Conservation (phyloP, 2,797 vertebrate genomes). For the Bovichtus diacanthus region DNA sequence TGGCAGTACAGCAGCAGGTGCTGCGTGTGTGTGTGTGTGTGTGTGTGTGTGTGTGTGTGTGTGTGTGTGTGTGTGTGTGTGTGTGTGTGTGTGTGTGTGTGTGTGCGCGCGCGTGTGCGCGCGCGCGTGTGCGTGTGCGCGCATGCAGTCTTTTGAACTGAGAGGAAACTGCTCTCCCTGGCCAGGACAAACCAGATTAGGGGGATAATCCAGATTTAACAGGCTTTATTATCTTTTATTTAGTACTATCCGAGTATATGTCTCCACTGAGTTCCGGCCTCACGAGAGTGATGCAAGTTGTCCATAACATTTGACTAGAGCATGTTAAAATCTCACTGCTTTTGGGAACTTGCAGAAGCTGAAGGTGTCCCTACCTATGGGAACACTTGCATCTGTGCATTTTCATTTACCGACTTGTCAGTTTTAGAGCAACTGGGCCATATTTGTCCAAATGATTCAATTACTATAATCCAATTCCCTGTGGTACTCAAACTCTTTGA, state of each 20-base stretch:
- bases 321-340: neutral
- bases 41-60: no score
- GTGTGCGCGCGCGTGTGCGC: no score
- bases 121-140: conserved; percentile 3
- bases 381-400: neutral
- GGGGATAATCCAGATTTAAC: conserved; percentile 75
- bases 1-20: conserved; percentile 69
- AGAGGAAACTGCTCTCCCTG: conserved; percentile 52
- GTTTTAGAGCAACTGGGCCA: conserved; percentile 10
- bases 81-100: no score
- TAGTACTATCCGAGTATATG: conserved; percentile 48
- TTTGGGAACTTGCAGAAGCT: conserved; percentile 14
- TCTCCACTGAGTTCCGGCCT: conserved; percentile 59
- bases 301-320: conserved; percentile 46
- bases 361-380: neutral
- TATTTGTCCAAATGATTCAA: conserved; percentile 54
- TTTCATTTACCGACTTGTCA: conserved; percentile 21
- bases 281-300: conserved; percentile 36
- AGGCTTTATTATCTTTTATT: conserved; percentile 73
- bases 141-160: conserved; percentile 27
- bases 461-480: conserved; percentile 55
- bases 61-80: no score
- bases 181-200: conserved; percentile 73
- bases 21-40: conserved; percentile 12
- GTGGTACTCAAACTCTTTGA: conserved; percentile 33